Conservation (phyloP, 2,888 invertebrate genomes). For the Pyrochroa serraticornis region DNA sequence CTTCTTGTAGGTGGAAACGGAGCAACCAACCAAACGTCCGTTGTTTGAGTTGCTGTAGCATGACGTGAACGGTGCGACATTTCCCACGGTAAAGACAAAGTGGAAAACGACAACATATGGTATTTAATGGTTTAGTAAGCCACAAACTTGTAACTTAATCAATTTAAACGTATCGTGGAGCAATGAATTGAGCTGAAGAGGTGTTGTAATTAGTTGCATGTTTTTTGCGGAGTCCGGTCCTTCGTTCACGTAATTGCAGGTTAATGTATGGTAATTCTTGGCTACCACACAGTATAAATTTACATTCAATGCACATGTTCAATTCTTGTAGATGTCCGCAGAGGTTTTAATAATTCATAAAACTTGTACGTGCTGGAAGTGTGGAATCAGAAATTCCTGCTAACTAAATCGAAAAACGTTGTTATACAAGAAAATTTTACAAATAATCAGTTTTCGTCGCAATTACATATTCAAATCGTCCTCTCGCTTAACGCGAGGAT, state of each 20-base stretch:
- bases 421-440: no score
- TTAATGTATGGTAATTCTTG: constrained; percentile 27
- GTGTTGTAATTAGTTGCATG: no score
- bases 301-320: constrained; percentile 29
- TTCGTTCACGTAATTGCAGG: constrained; percentile 15
- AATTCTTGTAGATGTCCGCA: constrained; percentile 22
- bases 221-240: no score
- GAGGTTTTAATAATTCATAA: constrained; percentile 26
- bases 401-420: no score
- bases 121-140: constrained; percentile 5
- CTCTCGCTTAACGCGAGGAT: no score
- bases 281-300: constrained; percentile 22
- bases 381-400: background rate
- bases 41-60: constrained; percentile 3
- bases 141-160: constrained; percentile 5
- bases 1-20: background rate
- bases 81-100: constrained; percentile 22
- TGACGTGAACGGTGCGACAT: constrained; percentile 15
- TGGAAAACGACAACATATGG: constrained; percentile 9
- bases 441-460: no score
- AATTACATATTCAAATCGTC: no score
- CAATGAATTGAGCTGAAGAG: no score
- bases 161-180: background rate
- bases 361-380: constrained; percentile 9
- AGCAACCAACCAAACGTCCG: constrained; percentile 8